Percentiles rank a stretch among this genome's conserved stretches.
phyloP scores from a whole-genome alignment of 2,113 vertebrate genomes.

The Melanerpes formicivorus region DNA sequence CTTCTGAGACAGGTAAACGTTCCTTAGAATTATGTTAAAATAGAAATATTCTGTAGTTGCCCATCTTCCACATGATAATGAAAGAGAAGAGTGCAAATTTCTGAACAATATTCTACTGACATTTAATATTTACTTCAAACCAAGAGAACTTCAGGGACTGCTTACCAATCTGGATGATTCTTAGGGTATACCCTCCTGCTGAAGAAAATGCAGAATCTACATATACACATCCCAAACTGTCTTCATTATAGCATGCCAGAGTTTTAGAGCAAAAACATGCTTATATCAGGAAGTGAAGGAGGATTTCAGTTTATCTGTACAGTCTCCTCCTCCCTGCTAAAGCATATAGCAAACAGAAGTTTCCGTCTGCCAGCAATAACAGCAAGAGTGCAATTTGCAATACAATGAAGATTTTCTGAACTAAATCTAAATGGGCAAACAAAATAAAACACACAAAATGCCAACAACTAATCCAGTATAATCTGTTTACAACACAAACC shows the following conservation, averaged over 20 bases:
- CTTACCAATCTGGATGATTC: not conserved
- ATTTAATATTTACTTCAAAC: not conserved
- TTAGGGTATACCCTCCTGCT: not conserved
- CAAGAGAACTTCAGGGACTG: not conserved
- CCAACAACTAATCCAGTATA: conserved; percentile 14
- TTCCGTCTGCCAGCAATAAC: not conserved
- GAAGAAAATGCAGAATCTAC: not conserved
- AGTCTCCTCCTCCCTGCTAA: not conserved
- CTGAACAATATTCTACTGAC: not conserved
- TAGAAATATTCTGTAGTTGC: not conserved
- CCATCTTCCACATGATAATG: not conserved
- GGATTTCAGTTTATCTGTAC: not conserved
- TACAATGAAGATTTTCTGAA: not conserved
- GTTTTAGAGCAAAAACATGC: not conserved
- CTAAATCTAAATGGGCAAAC: not conserved
- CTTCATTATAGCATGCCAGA: not conserved
- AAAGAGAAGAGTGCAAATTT: not conserved
- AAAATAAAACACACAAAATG: conserved; percentile 1
- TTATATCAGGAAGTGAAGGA: not conserved
- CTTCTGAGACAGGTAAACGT: not conserved
- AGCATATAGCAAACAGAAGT: not conserved
- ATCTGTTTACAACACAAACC: conserved; percentile 49
- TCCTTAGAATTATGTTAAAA: not conserved
- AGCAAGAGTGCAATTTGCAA: not conserved
- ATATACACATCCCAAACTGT: not conserved